Conservation (phyloP, 2,888 invertebrate species). For the Himalopsyche tibetana region DNA sequence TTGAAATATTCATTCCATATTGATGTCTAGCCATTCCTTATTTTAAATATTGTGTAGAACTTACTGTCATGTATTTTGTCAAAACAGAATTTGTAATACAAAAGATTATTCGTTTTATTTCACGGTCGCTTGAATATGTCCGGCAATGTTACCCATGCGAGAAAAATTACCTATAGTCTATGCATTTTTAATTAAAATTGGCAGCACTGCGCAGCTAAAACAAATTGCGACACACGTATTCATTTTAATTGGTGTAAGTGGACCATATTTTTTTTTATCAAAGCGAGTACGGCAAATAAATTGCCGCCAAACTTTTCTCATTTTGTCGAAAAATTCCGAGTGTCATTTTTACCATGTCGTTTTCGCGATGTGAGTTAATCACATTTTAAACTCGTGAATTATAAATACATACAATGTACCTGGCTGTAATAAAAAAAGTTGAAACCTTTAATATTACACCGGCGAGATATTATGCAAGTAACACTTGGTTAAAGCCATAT, state of each 20-base stretch:
- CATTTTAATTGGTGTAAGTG: constrained; percentile 11
- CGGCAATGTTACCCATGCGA: neutral
- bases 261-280: neutral
- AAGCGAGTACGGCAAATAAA: neutral
- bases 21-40: neutral
- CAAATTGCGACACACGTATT: constrained; percentile 3
- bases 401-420: no score
- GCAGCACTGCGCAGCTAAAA: neutral
- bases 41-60: neutral
- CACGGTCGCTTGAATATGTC: constrained; percentile 1
- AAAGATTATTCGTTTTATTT: neutral
- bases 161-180: neutral
- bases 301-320: constrained; percentile 1
- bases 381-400: no score
- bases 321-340: neutral
- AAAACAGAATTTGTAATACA: neutral
- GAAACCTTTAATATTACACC: no score
- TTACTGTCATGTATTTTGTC: neutral
- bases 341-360: neutral
- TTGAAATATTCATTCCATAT: no score
- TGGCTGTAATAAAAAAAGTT: no score
- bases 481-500: no score
- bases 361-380: neutral
- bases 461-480: no score
- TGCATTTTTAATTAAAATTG: constrained; percentile 4